These are phyloP conservation scores for Rotaria magnacalcarata DNA, from an alignment of 2,888 invertebrate genomes.

Conservation along the genomic window DNA sequence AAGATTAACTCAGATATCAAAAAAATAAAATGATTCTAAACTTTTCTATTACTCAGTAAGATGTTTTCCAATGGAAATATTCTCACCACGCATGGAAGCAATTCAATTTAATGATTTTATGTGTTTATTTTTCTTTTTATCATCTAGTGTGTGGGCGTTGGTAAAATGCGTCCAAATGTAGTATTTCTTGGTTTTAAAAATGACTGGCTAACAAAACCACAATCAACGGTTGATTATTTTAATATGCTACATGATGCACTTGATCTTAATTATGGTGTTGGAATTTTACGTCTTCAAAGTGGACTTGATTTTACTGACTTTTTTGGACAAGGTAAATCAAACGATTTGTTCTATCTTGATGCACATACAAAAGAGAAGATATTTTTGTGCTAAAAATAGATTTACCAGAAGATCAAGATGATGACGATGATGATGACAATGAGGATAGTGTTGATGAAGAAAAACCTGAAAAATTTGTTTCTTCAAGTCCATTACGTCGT, in stretches of 20 bases:
- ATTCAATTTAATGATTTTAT: too few species aligned
- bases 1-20: too few species aligned
- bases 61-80: too few species aligned
- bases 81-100: too few species aligned
- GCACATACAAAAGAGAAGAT: too few species aligned
- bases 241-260: constrained; percentile 89
- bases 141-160: constrained; percentile 71
- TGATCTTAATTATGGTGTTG: constrained; percentile 86
- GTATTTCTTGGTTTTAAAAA: constrained; percentile 87
- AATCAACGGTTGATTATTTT: constrained; percentile 79
- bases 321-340: constrained; percentile 48
- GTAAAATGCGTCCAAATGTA: constrained; percentile 88
- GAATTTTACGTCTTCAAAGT: constrained; percentile 77
- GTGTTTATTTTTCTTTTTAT: too few species aligned
- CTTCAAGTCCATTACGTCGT: background rate
- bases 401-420: background rate
- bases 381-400: background rate
- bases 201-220: constrained; percentile 79
- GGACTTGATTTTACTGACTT: constrained; percentile 72
- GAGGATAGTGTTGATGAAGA: constrained; percentile 5
- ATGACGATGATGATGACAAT: constrained; percentile 6
- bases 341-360: background rate
- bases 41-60: too few species aligned
- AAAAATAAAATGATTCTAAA: too few species aligned
- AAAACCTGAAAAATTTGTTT: background rate